phyloP scores from a whole-genome alignment of 2,113 vertebrate genomes.

The Atlantisia rogersi region DNA sequence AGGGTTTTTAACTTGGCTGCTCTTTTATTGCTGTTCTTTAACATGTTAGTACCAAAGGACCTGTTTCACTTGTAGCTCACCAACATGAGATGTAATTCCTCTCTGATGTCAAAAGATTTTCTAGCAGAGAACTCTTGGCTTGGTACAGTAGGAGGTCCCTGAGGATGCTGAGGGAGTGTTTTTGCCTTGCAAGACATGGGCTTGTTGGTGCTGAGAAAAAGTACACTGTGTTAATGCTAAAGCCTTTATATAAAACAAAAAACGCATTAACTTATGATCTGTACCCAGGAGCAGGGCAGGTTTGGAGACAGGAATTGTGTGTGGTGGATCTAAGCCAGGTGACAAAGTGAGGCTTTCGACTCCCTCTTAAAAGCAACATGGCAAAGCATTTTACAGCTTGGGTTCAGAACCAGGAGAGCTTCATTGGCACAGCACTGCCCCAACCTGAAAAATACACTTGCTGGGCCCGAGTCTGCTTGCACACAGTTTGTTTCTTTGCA shows the following conservation, averaged over 20 bases:
- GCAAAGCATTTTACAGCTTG: not conserved
- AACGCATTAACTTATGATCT: not conserved
- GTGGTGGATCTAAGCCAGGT: accelerated
- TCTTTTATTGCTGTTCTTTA: not conserved
- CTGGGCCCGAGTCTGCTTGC: accelerated
- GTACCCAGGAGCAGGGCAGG: not conserved
- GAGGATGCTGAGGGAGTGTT: not conserved
- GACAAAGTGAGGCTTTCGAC: not conserved
- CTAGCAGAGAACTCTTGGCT: not conserved
- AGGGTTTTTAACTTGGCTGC: not conserved
- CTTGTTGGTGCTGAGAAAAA: not conserved
- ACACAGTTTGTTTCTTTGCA: not conserved
- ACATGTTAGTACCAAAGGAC: not conserved
- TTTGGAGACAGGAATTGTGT: not conserved
- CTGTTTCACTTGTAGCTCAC: not conserved
- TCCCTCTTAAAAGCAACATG: not conserved
- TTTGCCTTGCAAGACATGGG: not conserved
- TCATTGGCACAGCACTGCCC: not conserved
- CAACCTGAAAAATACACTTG: not conserved
- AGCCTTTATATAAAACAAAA: not conserved
- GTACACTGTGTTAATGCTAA: not conserved
- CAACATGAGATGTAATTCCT: not conserved
- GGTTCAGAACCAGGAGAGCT: not conserved
- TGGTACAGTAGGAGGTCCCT: not conserved
- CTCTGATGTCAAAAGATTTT: not conserved